Conservation (phyloP, 2,113 vertebrate genomes). For the Zootoca vivipara region DNA sequence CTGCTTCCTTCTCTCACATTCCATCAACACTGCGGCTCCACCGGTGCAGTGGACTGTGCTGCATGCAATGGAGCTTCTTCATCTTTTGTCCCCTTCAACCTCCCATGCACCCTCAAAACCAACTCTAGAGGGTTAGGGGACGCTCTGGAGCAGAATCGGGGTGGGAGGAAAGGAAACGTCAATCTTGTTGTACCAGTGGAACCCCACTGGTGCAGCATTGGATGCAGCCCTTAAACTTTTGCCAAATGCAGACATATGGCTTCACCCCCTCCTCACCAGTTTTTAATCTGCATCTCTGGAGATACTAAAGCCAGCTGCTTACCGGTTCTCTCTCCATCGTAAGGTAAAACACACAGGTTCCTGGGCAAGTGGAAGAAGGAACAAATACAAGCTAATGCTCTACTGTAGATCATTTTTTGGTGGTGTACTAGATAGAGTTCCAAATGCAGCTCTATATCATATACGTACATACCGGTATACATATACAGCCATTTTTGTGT, state of each 20-base stretch:
- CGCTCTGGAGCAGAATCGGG: neutral
- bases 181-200: neutral
- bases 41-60: no score
- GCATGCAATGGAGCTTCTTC: no score
- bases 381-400: neutral
- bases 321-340: neutral
- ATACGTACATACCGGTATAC: no score
- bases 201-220: no score
- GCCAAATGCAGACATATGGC: no score
- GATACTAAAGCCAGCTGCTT: neutral
- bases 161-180: neutral
- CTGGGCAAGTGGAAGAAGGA: neutral
- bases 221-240: no score
- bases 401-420: neutral
- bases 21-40: no score
- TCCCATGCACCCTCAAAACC: neutral
- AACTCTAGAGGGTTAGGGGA: neutral
- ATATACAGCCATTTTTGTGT: no score
- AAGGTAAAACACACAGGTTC: neutral
- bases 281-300: neutral
- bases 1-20: neutral
- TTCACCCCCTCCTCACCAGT: neutral
- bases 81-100: no score
- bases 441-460: no score
- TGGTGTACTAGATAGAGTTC: neutral